phyloP scores from a whole-genome alignment of 2,888 invertebrate genomes.

The Leucophora obtusa region DNA sequence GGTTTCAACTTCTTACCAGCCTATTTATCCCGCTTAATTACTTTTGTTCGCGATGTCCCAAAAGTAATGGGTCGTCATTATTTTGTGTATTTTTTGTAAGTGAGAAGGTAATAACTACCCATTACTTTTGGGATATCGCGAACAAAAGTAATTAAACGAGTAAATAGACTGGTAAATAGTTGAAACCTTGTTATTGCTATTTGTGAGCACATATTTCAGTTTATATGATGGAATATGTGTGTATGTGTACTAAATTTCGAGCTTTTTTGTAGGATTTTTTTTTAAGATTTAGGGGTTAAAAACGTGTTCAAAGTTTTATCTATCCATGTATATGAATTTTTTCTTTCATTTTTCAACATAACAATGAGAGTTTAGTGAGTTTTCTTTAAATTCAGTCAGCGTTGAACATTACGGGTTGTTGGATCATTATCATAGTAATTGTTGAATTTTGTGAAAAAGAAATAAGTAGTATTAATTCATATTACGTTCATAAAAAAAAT shows the following conservation, averaged over 20 bases:
- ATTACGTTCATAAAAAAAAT: background rate
- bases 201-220: too few relatives aligned
- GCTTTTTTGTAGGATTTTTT: slow-evolving; percentile 20
- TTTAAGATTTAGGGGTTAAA: slow-evolving; percentile 56
- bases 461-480: background rate
- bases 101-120: too few relatives aligned
- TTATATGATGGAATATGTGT: background rate
- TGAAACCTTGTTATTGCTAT: too few relatives aligned
- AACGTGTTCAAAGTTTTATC: slow-evolving; percentile 54
- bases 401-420: slow-evolving; percentile 70
- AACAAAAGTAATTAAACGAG: too few relatives aligned
- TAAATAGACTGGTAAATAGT: too few relatives aligned
- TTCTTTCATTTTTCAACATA: background rate
- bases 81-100: too few relatives aligned
- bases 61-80: too few relatives aligned
- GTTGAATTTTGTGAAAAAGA: background rate
- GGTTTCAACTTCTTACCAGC: too few relatives aligned
- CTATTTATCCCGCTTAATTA: too few relatives aligned
- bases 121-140: too few relatives aligned
- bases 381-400: slow-evolving; percentile 69
- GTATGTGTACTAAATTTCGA: background rate
- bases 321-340: slow-evolving; percentile 1
- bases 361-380: slow-evolving; percentile 31
- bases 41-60: too few relatives aligned
- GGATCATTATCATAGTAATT: slow-evolving; percentile 59